phyloP scores from a whole-genome alignment of 2,888 invertebrate genomes.

The Sympetrum striolatum region DNA sequence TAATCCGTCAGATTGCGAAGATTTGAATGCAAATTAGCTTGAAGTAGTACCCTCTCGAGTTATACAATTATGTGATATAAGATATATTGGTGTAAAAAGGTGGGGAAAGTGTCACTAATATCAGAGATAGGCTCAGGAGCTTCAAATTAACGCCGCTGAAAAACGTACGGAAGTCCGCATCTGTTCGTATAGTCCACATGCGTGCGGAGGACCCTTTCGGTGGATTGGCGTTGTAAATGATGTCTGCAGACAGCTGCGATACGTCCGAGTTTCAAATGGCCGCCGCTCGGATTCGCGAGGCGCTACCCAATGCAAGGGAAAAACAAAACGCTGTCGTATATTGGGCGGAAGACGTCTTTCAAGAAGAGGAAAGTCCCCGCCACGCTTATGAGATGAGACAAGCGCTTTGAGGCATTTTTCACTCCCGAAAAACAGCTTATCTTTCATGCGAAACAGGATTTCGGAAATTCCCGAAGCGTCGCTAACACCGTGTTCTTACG shows the following conservation, averaged over 20 bases:
- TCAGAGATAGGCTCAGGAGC: no score
- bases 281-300: conserved; percentile 4
- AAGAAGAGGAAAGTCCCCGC: background rate
- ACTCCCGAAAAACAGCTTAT: background rate
- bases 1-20: no score
- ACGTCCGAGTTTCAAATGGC: conserved; percentile 10
- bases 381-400: conserved; percentile 40
- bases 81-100: no score
- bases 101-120: no score
- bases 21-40: no score
- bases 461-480: background rate
- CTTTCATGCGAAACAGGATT: background rate
- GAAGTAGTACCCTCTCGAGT: no score
- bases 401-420: background rate
- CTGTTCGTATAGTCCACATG: background rate
- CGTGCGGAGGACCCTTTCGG: background rate
- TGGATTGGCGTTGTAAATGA: conserved; percentile 23
- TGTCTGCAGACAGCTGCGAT: conserved; percentile 15
- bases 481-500: background rate
- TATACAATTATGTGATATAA: no score
- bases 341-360: background rate
- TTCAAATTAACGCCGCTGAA: no score
- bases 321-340: background rate
- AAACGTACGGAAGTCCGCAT: no score
- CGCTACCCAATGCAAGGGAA: conserved; percentile 6